Conservation (phyloP, 2,113 vertebrate species). For the Cheilinus undulatus region DNA sequence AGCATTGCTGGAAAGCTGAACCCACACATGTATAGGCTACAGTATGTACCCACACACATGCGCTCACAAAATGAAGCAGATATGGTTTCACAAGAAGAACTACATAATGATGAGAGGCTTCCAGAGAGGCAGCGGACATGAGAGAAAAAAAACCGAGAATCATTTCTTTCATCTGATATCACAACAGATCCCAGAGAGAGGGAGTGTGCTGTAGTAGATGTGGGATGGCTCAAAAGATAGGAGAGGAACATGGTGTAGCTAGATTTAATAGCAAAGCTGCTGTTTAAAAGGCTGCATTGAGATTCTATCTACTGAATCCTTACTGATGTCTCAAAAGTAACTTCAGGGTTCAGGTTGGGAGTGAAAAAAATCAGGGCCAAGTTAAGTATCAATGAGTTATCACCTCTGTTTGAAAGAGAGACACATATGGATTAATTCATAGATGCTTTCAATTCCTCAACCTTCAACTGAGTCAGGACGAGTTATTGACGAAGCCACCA, state of each 20-base stretch:
- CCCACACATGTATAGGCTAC: conserved; percentile 1
- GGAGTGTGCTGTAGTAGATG: conserved; percentile 27
- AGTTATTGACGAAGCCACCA: background rate
- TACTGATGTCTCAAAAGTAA: conserved; percentile 39
- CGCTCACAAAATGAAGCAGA: conserved; percentile 16
- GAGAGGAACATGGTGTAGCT: conserved; percentile 46
- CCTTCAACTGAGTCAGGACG: background rate
- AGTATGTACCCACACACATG: conserved; percentile 36
- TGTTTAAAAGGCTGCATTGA: conserved; percentile 39
- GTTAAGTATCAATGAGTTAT: conserved; percentile 13
- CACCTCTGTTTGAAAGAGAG: background rate
- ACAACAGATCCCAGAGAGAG: conserved; percentile 46
- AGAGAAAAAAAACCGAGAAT: conserved; percentile 3
- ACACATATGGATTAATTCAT: background rate
- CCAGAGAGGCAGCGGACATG: conserved; percentile 33
- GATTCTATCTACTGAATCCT: conserved; percentile 22
- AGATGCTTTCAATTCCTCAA: conserved; percentile 4
- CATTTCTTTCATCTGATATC: conserved; percentile 61
- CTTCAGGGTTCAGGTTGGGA: conserved; percentile 20
- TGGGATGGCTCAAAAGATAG: conserved; percentile 39
- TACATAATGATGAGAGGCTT: conserved; percentile 57
- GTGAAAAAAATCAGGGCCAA: background rate
- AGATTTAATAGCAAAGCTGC: conserved; percentile 54
- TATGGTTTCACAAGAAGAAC: conserved; percentile 45
- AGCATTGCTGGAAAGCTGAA: conserved; percentile 18